Base-by-base conservation (phyloP, 2,113 vertebrate species). In the Gobius niger region DNA sequence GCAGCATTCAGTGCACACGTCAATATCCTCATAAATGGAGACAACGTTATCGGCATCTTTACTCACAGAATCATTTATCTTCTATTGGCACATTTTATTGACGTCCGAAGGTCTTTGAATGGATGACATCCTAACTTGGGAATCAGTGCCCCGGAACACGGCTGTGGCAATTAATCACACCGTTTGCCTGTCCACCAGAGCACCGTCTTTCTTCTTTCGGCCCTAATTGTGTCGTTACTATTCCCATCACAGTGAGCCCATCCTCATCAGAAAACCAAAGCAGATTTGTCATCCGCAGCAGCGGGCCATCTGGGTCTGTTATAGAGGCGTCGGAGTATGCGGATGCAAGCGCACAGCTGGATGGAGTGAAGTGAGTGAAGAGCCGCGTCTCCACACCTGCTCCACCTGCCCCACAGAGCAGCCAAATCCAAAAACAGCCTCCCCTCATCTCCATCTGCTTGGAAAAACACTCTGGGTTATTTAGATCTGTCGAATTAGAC, bases 361-460 rank as follows among this genome's bases (percentile, higher is more conserved):
- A 75, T 63, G 66, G 75, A 81, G 84, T 84, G 75, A 83, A 78
- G 73, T 69, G 77, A 76, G 81, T 77, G 62, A 70, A 69, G 68
- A 70, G 62, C 53, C 50, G 24, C 62, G 47, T 57, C 54, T 57
- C 54, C 63, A 69, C 86, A 88, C 78, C 83, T 87, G 78, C 65
- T 78, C 68, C 78, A 77, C 78, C 40, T 60, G 57, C 73, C 65
- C 70, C 70, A 19, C 52, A 67, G 66, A 63, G 47, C n/a, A 63
- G 72, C 60, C 52, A 66, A 54, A 65, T 47, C 52, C 52, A 16
- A 62, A 68, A 63, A 72, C 74, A 74, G 65, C 44, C 44, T 70
- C 16, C 67, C 80, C 86, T 84, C 68, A 81, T 82, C 76, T 49
- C 72, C 75, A 87, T 86, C 84, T 89, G 81, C 69, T 85, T 41